Evolutionary conservation across 2,888 invertebrate species (phyloP).

Genomic region (Polymixis flavicincta): DNA sequence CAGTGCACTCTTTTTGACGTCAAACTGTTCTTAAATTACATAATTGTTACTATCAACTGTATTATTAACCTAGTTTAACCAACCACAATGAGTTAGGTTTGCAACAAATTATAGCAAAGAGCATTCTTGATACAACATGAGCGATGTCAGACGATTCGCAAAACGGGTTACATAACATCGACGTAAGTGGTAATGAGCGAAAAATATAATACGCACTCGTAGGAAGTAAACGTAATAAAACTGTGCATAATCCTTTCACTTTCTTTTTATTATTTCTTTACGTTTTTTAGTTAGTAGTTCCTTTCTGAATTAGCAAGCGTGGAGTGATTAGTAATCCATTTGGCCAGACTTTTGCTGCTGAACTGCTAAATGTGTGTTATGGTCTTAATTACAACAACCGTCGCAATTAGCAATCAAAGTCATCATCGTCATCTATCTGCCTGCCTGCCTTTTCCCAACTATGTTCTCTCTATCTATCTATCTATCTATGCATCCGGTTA

Average conservation of each 20-base stretch:
- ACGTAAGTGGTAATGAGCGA: slow-evolving; percentile 52
- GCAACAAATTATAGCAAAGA: slow-evolving; percentile 18
- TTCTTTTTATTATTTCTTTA: slow-evolving; percentile 37
- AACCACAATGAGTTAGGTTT: slow-evolving; percentile 19
- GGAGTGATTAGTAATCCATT: slow-evolving; percentile 16
- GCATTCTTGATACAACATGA: slow-evolving; percentile 10
- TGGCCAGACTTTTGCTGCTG: background rate
- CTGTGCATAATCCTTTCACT: slow-evolving; percentile 61
- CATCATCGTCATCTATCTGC: too few relatives aligned
- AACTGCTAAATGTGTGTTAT: background rate
- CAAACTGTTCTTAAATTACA: slow-evolving; percentile 21
- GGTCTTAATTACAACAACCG: background rate
- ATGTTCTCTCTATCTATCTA: too few relatives aligned
- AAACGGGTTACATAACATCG: slow-evolving; percentile 45
- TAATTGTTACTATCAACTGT: slow-evolving; percentile 41
- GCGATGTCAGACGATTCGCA: slow-evolving; percentile 39
- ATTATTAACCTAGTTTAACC: slow-evolving; percentile 43
- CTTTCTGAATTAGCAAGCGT: slow-evolving; percentile 8
- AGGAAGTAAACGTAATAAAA: slow-evolving; percentile 56
- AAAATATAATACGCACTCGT: slow-evolving; percentile 51
- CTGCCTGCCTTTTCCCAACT: too few relatives aligned
- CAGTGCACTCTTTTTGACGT: slow-evolving; percentile 11
- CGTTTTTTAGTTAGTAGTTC: background rate
- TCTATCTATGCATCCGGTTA: too few relatives aligned
- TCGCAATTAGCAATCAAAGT: background rate